Percentiles rank a stretch among this genome's conserved stretches.
Conservation (phyloP, 2,888 invertebrate species). For the Microctonus hyperodae region DNA sequence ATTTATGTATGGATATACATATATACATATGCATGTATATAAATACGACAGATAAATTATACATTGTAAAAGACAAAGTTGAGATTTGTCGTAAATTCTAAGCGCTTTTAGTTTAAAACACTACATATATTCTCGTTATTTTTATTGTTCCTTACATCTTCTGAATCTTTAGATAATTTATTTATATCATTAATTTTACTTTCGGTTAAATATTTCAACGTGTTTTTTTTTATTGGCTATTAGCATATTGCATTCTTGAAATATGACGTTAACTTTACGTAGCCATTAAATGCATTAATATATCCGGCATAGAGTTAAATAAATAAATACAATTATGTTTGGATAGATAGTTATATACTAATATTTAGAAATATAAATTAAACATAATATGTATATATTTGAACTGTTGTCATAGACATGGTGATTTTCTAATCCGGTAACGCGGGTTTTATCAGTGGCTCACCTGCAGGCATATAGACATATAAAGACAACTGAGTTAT, state of each 20-base stretch:
- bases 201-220: too few relatives aligned
- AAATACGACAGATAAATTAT: neutral
- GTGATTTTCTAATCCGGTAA: conserved; percentile 42
- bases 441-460: conserved; percentile 35
- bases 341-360: neutral
- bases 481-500: conserved; percentile 6
- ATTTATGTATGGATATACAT: conserved; percentile 12
- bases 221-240: too few relatives aligned
- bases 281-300: too few relatives aligned
- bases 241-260: too few relatives aligned
- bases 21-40: neutral
- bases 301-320: too few relatives aligned
- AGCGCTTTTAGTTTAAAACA: neutral
- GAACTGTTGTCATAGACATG: conserved; percentile 1
- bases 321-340: neutral
- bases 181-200: too few relatives aligned
- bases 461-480: conserved; percentile 31
- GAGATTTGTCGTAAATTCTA: neutral
- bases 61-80: neutral
- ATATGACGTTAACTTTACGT: too few relatives aligned
- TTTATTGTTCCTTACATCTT: neutral
- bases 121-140: neutral
- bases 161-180: too few relatives aligned
- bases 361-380: neutral
- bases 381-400: neutral